Percentiles rank a stretch among this genome's conserved stretches.
phyloP scores from a whole-genome alignment of 2,888 invertebrate genomes.

The Dioctria linearis region DNA sequence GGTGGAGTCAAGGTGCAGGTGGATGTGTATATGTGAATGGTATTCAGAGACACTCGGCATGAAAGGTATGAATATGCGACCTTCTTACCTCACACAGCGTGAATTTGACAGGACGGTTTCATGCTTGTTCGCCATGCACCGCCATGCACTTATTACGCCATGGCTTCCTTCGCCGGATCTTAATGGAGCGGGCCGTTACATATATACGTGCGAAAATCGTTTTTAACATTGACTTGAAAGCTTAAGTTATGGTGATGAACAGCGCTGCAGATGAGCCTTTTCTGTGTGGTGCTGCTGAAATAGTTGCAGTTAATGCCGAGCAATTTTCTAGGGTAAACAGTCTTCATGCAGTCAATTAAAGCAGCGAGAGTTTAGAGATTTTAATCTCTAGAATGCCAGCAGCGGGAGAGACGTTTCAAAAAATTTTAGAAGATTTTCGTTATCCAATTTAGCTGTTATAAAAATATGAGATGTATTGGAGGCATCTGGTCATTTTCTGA shows the following conservation, averaged over 20 bases:
- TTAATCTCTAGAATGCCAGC: too few relatives aligned
- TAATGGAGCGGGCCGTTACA: background rate
- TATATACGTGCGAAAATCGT: slow-evolving; percentile 30
- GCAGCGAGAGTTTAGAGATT: slow-evolving; percentile 20
- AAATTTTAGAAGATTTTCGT: too few relatives aligned
- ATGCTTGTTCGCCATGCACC: background rate
- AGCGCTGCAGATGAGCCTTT: background rate
- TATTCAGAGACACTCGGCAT: background rate
- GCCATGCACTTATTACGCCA: slow-evolving; percentile 30
- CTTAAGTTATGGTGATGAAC: slow-evolving; percentile 41
- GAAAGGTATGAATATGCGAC: background rate
- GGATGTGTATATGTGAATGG: background rate
- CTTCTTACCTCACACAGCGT: background rate
- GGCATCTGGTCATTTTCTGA: too few relatives aligned
- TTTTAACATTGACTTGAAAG: slow-evolving; percentile 27
- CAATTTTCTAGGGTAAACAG: slow-evolving; percentile 24
- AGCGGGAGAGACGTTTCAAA: too few relatives aligned
- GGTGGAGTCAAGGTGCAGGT: background rate
- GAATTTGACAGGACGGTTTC: background rate
- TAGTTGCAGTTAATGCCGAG: background rate
- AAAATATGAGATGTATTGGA: too few relatives aligned
- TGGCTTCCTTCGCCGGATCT: background rate
- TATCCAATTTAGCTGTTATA: too few relatives aligned
- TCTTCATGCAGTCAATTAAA: slow-evolving; percentile 34
- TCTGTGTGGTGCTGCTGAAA: background rate